Evolutionary conservation across 2,888 invertebrate species (phyloP), one percentile per base, ranked within the genome.

Genomic region (Eremobia ochroleuca): DNA sequence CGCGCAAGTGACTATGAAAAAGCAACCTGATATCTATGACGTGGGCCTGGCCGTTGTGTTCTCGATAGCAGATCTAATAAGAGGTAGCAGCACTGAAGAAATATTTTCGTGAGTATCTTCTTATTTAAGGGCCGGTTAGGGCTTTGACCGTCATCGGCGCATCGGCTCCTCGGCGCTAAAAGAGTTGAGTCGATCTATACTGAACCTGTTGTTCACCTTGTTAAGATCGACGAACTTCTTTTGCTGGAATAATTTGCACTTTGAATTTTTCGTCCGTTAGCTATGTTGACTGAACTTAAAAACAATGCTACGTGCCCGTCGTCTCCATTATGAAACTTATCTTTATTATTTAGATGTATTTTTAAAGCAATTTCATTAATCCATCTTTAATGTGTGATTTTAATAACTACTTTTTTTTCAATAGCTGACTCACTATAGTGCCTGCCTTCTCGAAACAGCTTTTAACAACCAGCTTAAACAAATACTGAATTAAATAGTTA

Each of bases 1-100:
- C 94, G 94, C 94, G 94, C 92, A 91, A 92, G 95, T 95, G 94
- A 95, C 92, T 94, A 95, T 94, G 95, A 94, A 93, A 93, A 91
- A 92, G 87, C 89, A 90, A 92, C 89, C 90, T 90, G 92, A 92
- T 92, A 91, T 92, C 87, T 89, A 87, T 90, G 88, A 87, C 87
- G 88, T 89, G 90, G 90, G 87, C 90, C 87, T 90, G 90, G 87
- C 90, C 91, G 88, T 88, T 89, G 92, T 92, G 91, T 88, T 88
- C 82, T 83, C 87, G 77, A 81, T 83, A 85, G 86, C 83, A 88
- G 87, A 83, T 82, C 85, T 69, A 81, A 82, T 77, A 79, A 85
- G 88, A 86, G 82, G 79, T 85, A 82, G 88, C 87, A 85, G 84
- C 90, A 89, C 93, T 94, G 93, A 93, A 94, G 89, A 91, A 92